Evolutionary conservation across 2,797 vertebrate genomes (phyloP).

Genomic region (Karalla daura): DNA sequence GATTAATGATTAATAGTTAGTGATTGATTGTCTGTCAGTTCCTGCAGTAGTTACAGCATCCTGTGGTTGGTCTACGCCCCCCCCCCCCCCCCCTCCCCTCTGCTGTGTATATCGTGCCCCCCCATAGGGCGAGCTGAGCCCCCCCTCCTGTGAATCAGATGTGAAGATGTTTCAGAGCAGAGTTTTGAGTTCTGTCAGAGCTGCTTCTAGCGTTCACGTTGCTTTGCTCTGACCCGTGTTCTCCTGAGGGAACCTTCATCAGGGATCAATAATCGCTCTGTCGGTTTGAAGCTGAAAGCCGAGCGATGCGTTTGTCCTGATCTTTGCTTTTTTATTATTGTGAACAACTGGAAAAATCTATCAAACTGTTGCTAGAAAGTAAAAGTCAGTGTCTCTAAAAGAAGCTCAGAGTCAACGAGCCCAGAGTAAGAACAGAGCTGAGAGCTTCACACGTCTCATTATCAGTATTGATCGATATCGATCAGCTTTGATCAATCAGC

Average conservation of each 20-base stretch:
- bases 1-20: slow-evolving; percentile 88
- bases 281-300: too few relatives aligned
- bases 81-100: slow-evolving; percentile 34
- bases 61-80: slow-evolving; percentile 82
- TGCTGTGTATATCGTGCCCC: slow-evolving; percentile 48
- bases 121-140: slow-evolving; percentile 62
- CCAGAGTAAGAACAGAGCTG: too few relatives aligned
- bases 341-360: not conserved
- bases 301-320: not conserved
- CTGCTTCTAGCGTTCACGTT: slow-evolving; percentile 16
- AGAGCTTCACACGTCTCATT: too few relatives aligned
- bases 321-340: not conserved
- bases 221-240: slow-evolving; percentile 11
- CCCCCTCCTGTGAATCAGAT: slow-evolving; percentile 52
- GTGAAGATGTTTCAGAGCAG: slow-evolving; percentile 73
- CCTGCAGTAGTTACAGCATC: slow-evolving; percentile 86
- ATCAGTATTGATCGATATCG: too few relatives aligned
- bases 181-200: slow-evolving; percentile 2
- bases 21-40: slow-evolving; percentile 86
- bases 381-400: too few relatives aligned
- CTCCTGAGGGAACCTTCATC: too few relatives aligned
- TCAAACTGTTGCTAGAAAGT: too few relatives aligned
- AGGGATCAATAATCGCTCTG: too few relatives aligned
- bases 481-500: too few relatives aligned
- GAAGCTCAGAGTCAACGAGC: too few relatives aligned